Percentiles rank a stretch among this genome's conserved stretches.
Evolutionary conservation across 2,113 vertebrate genomes (phyloP).

Genomic region (Apaloderma vittatum): DNA sequence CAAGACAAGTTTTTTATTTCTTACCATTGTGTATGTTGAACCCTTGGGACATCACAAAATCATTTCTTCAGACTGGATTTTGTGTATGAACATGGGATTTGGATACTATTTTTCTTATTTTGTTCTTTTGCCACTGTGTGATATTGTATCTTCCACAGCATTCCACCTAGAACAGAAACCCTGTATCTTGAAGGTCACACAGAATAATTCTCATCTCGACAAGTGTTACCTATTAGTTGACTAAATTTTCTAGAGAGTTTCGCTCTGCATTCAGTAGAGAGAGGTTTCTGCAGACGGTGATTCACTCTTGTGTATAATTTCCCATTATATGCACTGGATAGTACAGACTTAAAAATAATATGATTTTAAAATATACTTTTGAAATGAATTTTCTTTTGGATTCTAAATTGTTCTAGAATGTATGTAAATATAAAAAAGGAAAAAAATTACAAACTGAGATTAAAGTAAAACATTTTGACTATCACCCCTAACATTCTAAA

Average conservation of each 20-base stretch:
- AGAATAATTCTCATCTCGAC: background rate
- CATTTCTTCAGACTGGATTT: constrained; percentile 22
- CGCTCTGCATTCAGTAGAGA: background rate
- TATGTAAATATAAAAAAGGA: background rate
- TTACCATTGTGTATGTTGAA: constrained; percentile 21
- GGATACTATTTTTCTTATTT: constrained; percentile 28
- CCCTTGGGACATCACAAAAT: constrained; percentile 40
- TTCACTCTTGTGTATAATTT: background rate
- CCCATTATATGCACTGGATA: background rate
- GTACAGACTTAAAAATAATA: background rate
- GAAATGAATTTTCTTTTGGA: background rate
- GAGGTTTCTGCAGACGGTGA: background rate
- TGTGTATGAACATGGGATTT: constrained; percentile 49
- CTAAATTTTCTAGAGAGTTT: background rate
- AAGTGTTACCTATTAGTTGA: background rate
- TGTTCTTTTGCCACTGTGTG: constrained; percentile 57
- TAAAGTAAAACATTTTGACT: background rate
- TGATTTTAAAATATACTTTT: background rate
- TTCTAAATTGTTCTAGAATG: background rate
- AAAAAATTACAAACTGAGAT: background rate
- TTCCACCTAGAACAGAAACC: constrained; percentile 41
- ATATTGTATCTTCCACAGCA: constrained; percentile 64
- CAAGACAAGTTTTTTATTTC: background rate
- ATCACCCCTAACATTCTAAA: background rate
- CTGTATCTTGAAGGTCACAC: background rate